A percentile compares a stretch with the other conserved stretches of the same genome.
These are phyloP conservation scores for Dryocosmus kuriphilus DNA, from an alignment of 2,888 invertebrate species.

Conservation along the genomic window DNA sequence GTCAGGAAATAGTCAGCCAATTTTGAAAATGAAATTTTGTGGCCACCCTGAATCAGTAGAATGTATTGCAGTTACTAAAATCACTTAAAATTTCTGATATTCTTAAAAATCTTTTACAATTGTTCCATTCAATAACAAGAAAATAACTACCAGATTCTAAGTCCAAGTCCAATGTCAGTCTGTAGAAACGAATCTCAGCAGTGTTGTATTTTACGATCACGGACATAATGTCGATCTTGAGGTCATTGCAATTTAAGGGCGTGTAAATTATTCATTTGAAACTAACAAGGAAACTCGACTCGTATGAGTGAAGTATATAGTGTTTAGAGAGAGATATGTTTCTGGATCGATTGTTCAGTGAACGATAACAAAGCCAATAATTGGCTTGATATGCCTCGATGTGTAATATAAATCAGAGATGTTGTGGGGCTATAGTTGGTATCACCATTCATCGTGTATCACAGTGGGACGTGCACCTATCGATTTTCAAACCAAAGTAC, in stretches of 20 bases:
- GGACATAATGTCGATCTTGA: background rate
- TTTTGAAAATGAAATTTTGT: too few species aligned
- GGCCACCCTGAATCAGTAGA: background rate
- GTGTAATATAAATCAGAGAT: slow-evolving; percentile 43
- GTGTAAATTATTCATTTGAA: slow-evolving; percentile 8
- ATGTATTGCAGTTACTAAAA: too few species aligned
- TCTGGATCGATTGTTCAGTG: slow-evolving; percentile 36
- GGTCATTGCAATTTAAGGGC: slow-evolving; percentile 2
- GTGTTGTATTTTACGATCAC: background rate
- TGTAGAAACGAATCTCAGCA: background rate
- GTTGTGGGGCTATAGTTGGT: slow-evolving; percentile 32
- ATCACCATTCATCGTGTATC: background rate
- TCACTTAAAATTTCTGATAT: too few species aligned
- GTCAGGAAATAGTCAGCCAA: too few species aligned
- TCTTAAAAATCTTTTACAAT: too few species aligned
- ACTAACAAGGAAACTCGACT: slow-evolving; percentile 1
- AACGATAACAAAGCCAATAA: slow-evolving; percentile 42
- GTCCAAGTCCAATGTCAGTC: background rate
- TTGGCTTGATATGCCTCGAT: slow-evolving; percentile 48
- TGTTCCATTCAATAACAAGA: background rate
- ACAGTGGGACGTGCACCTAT: background rate
- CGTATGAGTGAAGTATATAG: background rate
- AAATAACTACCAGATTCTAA: background rate
- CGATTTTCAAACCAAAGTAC: background rate
- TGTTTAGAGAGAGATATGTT: background rate